phyloP scores from a whole-genome alignment of 2,888 invertebrate species.

The Helobdella robusta region DNA sequence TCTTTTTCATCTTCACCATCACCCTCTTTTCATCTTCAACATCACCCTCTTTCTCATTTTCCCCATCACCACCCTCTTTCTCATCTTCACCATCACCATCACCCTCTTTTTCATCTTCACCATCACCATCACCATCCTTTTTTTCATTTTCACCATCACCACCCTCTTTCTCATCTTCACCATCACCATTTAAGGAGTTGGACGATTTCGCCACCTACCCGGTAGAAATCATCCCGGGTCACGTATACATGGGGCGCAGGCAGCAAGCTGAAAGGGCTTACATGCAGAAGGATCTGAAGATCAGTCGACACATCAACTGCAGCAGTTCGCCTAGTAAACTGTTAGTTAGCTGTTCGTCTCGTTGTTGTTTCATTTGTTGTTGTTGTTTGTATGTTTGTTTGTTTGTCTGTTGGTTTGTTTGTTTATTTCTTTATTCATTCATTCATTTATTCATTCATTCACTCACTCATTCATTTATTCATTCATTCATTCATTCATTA shows the following conservation, averaged over 20 bases:
- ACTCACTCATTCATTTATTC: too few species aligned
- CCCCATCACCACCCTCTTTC: too few species aligned
- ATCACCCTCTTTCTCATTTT: too few species aligned
- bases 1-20: too few species aligned
- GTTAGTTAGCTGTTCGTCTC: conserved; percentile 34
- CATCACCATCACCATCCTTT: background rate
- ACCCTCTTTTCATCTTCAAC: background rate
- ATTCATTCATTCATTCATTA: too few species aligned
- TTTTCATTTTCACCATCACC: background rate
- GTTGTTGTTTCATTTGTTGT: background rate
- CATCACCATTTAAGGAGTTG: conserved; percentile 40
- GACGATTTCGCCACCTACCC: conserved; percentile 48
- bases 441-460: too few species aligned
- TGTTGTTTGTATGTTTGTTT: too few species aligned
- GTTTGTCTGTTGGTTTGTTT: too few species aligned
- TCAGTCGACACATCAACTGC: conserved; percentile 46
- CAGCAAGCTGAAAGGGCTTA: conserved; percentile 44
- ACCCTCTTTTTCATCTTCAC: too few species aligned
- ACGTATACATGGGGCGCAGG: conserved; percentile 47
- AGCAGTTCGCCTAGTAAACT: conserved; percentile 42
- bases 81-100: too few species aligned
- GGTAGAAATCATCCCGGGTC: conserved; percentile 44
- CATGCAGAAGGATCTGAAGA: conserved; percentile 48
- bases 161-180: conserved; percentile 7
- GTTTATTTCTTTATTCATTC: too few species aligned